A percentile compares a stretch with the other conserved stretches of the same genome.
Evolutionary conservation across 1,140 invertebrate species (phyloP).

Genomic region (Nymphalis io): DNA sequence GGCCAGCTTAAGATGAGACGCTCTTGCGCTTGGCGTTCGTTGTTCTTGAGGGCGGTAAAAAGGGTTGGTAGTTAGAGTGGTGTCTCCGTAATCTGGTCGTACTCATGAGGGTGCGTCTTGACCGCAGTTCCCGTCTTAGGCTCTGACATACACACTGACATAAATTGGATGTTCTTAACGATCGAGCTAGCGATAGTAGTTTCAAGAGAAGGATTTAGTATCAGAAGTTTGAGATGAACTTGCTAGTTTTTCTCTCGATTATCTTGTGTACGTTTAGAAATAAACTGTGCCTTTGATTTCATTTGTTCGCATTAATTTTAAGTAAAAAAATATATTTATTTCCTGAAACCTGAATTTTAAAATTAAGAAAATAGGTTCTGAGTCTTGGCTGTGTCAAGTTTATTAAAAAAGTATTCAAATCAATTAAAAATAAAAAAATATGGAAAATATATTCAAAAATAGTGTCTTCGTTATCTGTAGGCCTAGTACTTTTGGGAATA

Average conservation of each 20-base stretch:
- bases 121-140: slow-evolving; percentile 44
- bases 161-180: slow-evolving; percentile 45
- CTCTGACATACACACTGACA: slow-evolving; percentile 45
- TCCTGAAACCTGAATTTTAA: too few species aligned
- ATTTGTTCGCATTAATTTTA: too few species aligned
- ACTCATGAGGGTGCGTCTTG: slow-evolving; percentile 41
- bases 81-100: slow-evolving; percentile 36
- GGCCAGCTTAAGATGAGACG: slow-evolving; percentile 34
- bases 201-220: slow-evolving; percentile 11
- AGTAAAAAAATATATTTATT: too few species aligned
- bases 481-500: too few species aligned
- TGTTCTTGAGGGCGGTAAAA: slow-evolving; percentile 46
- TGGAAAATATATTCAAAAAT: too few species aligned
- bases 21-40: slow-evolving; percentile 33
- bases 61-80: slow-evolving; percentile 37
- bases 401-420: too few species aligned
- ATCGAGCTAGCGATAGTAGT: slow-evolving; percentile 22
- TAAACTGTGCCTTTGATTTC: too few species aligned
- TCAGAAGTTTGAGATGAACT: slow-evolving; percentile 3
- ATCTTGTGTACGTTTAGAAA: background rate
- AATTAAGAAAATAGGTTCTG: too few species aligned
- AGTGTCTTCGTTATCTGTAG: too few species aligned
- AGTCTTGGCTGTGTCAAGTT: too few species aligned
- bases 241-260: background rate
- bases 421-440: too few species aligned